Base-by-base conservation (phyloP, 2,888 invertebrate genomes). In the Hoplodrina blanda region DNA sequence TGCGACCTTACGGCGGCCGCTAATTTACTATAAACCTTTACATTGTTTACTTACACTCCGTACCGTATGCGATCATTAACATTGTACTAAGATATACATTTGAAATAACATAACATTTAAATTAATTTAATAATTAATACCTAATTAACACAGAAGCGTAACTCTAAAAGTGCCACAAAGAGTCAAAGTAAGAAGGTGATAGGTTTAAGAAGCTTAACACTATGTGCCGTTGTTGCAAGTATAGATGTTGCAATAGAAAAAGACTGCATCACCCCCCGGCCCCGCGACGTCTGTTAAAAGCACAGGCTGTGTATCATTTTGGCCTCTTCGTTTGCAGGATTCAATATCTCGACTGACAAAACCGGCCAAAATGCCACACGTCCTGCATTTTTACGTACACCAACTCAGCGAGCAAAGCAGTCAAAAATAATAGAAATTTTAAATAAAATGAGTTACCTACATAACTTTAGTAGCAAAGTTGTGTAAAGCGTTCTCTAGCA, bases 1-100 rank as follows among this genome's bases (percentile, higher is more conserved):
- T 79, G 84, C 73, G 85, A 79, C 82, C 83, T 78, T 69, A 73
- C 73, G 74, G 64, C 62, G 72, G 81, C 73, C 75, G 77, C 80
- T 63, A 68, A 68, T 76, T 50, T 54, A 71, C 75, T 79, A 77
- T 71, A 63, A 70, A 75, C 76, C 61, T 76, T 73, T 76, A 76
- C 70, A 81, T 59, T 79, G 69, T 52, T 79, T 78, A 77, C 70
- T 67, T 80, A 70, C 62, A 79, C 56, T 50, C 54, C 46, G 69
- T 73, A 68, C 83, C 86, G 82, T 76, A 84, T 86, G 83, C 84
- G 83, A 78, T 66, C 37, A 10, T 10, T 53, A 19, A 54, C 4
- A 33, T n/a, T 50, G 25, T 2, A 46, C 19, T 57, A 53, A 8
- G 17, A 15, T 55, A 13, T 13, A 7, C 8, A 37, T 37, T 37